Evolutionary conservation across 2,888 invertebrate species (phyloP).

Genomic region (Diarsia brunnea): DNA sequence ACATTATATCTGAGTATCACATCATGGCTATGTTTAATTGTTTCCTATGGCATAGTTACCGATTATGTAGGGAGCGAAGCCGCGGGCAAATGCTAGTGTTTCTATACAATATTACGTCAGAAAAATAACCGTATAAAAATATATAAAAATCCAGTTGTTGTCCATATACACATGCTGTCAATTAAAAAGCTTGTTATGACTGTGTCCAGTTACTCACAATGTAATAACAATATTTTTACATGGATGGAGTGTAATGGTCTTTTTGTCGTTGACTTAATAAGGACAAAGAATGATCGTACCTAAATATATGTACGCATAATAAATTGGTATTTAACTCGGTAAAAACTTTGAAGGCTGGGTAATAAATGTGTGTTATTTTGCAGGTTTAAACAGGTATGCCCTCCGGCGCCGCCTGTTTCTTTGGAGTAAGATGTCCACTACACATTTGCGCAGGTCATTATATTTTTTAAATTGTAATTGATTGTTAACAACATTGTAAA

Average conservation of each 20-base stretch:
- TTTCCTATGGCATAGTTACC: no score
- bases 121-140: conserved; percentile 12
- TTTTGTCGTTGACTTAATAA: conserved; percentile 47
- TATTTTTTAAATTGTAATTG: conserved; percentile 49
- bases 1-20: neutral
- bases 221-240: conserved; percentile 53
- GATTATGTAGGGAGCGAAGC: no score
- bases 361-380: conserved; percentile 52
- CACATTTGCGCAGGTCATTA: conserved; percentile 32
- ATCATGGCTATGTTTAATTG: no score
- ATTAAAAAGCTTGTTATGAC: conserved; percentile 53
- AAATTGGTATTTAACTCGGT: conserved; percentile 58
- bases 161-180: conserved; percentile 37
- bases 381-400: conserved; percentile 23
- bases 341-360: conserved; percentile 51
- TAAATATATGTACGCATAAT: conserved; percentile 55
- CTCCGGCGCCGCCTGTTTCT: conserved; percentile 39
- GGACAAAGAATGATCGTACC: conserved; percentile 48
- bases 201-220: conserved; percentile 29
- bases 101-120: conserved; percentile 8
- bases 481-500: conserved; percentile 49
- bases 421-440: conserved; percentile 49
- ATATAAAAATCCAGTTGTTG: conserved; percentile 36
- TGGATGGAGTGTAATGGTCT: conserved; percentile 7
- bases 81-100: neutral